Percentiles rank a stretch among this genome's conserved stretches.
These are phyloP conservation scores for Callithrix jacchus DNA, from an alignment of 2,113 vertebrate genomes.

Conservation along the genomic window DNA sequence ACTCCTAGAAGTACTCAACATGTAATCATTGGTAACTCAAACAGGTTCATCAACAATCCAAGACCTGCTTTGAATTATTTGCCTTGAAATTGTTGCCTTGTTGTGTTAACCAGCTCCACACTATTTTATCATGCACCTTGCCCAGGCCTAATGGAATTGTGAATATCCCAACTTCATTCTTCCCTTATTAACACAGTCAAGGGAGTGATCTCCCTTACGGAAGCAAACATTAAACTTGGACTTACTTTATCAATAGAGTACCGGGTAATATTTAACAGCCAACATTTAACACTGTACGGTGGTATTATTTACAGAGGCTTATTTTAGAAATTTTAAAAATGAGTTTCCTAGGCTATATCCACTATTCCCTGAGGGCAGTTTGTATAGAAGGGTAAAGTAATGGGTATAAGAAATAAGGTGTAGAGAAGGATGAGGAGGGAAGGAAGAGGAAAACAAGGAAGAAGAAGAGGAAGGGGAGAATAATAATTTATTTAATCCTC, in stretches of 20 bases:
- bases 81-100: neutral
- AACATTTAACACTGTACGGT: neutral
- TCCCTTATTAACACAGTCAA: neutral
- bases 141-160: neutral
- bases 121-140: neutral
- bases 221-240: neutral
- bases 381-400: neutral
- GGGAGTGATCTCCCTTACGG: neutral
- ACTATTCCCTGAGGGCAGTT: neutral
- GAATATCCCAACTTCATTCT: neutral
- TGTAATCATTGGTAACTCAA: neutral
- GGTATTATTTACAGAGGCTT: neutral
- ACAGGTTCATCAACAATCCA: neutral
- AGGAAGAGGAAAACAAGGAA: too few species aligned
- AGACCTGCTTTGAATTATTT: neutral
- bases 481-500: neutral
- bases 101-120: neutral
- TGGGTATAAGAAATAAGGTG: neutral
- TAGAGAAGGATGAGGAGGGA: neutral
- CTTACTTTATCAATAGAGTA: neutral
- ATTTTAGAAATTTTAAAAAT: neutral
- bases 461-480: neutral
- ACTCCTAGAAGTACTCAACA: neutral
- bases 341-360: neutral
- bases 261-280: neutral